Conservation (phyloP, 2,888 invertebrate species). For the Pseudanteris insignis region DNA sequence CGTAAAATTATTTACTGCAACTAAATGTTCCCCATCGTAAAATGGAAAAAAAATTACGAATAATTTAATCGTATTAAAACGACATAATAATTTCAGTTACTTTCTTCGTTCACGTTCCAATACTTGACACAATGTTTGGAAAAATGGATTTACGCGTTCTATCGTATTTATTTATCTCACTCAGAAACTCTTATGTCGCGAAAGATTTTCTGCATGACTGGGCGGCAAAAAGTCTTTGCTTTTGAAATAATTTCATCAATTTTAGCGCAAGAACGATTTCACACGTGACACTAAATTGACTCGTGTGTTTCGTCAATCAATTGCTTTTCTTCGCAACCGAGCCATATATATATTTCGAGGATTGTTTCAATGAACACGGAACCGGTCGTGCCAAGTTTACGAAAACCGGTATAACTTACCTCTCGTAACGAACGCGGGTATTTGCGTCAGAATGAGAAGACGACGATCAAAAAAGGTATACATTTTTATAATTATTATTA, state of each 20-base stretch:
- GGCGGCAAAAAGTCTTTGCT: no score
- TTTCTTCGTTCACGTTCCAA: no score
- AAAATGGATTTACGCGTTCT: no score
- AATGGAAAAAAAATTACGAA: no score
- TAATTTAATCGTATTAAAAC: no score
- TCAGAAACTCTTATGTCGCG: no score
- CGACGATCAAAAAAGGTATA: conserved; percentile 38
- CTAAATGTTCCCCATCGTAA: no score
- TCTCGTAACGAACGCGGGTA: conserved; percentile 53
- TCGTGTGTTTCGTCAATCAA: conserved; percentile 22
- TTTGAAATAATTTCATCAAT: conserved; percentile 19
- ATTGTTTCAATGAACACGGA: conserved; percentile 51
- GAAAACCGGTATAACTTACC: conserved; percentile 61
- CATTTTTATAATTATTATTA: conserved; percentile 4
- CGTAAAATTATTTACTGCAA: no score
- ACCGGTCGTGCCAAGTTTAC: conserved; percentile 54
- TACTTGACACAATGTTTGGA: no score
- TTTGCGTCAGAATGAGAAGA: conserved; percentile 46
- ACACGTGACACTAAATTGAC: conserved; percentile 11
- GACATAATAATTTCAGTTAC: no score
- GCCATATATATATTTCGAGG: conserved; percentile 16
- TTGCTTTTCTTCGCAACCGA: conserved; percentile 18
- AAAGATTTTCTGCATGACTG: no score
- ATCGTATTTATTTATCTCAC: no score
- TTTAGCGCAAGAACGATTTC: conserved; percentile 9